These are phyloP conservation scores for Dysidea cf. avara DNA, from an alignment of 37 sponge, comb jelly and placozoan species.

Conservation along the genomic window DNA sequence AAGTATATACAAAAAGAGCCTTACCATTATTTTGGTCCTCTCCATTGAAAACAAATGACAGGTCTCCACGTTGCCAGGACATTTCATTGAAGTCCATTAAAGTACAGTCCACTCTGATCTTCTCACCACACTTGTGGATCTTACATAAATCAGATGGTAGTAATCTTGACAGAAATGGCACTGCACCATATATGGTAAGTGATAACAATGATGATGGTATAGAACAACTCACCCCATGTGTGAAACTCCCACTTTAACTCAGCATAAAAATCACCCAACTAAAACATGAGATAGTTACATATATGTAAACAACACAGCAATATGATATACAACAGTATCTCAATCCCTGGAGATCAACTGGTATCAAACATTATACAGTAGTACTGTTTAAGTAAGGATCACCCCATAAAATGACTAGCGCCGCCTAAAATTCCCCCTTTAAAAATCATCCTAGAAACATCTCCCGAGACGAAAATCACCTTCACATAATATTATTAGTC, in stretches of 20 bases:
- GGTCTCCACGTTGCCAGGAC: constrained; percentile 84
- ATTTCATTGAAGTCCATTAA: constrained; percentile 87
- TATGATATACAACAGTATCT: not conserved
- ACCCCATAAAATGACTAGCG: not conserved
- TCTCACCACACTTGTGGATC: constrained; percentile 72
- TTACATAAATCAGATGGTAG: constrained; percentile 85
- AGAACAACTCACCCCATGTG: constrained; percentile 58
- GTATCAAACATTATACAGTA: not conserved
- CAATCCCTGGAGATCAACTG: not conserved
- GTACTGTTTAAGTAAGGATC: too few relatives aligned
- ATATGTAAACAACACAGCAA: not conserved
- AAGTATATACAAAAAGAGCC: too few relatives aligned
- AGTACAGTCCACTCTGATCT: constrained; percentile 80
- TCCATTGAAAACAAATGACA: constrained; percentile 89
- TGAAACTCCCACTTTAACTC: constrained; percentile 93
- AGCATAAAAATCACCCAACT: constrained; percentile 85
- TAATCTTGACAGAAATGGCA: constrained; percentile 63
- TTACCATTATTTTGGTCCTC: too few relatives aligned
- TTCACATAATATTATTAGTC: too few relatives aligned
- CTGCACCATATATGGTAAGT: not conserved
- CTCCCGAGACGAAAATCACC: too few relatives aligned
- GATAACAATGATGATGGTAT: not conserved
- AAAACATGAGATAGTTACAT: not conserved
- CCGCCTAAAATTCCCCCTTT: not conserved
- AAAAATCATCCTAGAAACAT: too few relatives aligned